Evolutionary conservation across 2,797 vertebrate genomes (phyloP).

Genomic region (Lagorchestes hirsutus): DNA sequence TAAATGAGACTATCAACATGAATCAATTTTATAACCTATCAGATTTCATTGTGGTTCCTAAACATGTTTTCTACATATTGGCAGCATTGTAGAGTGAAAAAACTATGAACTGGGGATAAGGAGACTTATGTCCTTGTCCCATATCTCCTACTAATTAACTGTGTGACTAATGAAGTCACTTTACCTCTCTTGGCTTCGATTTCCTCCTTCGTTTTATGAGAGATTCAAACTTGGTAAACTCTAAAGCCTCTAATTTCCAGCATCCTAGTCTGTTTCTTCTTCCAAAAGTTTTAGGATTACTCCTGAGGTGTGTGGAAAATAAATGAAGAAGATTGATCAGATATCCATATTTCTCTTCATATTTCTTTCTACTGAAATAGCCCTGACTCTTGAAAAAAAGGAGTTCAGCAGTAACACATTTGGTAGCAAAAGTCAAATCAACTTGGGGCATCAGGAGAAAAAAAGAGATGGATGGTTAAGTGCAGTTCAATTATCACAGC

Average conservation of each 20-base stretch:
- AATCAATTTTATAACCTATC: not conserved
- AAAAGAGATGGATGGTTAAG: not conserved
- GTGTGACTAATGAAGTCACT: not conserved
- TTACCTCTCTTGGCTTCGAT: not conserved
- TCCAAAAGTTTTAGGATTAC: not conserved
- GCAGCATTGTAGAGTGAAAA: not conserved
- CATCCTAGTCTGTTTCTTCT: not conserved
- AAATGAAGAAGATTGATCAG: not conserved
- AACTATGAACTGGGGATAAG: not conserved
- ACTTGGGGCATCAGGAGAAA: not conserved
- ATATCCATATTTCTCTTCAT: not conserved
- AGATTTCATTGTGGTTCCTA: not conserved
- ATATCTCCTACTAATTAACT: constrained; percentile 5
- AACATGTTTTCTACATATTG: not conserved
- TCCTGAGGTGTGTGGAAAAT: not conserved
- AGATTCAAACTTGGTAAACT: not conserved
- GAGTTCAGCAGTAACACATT: not conserved
- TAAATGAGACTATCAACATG: not conserved
- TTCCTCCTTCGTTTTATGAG: not conserved
- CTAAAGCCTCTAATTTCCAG: not conserved
- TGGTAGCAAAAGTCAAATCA: not conserved
- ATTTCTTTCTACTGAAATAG: not conserved
- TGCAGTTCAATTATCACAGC: not conserved
- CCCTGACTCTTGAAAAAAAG: not conserved
- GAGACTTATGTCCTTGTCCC: not conserved